Conservation (phyloP, 1,140 invertebrate species). For the Stegodyphus dumicola region DNA sequence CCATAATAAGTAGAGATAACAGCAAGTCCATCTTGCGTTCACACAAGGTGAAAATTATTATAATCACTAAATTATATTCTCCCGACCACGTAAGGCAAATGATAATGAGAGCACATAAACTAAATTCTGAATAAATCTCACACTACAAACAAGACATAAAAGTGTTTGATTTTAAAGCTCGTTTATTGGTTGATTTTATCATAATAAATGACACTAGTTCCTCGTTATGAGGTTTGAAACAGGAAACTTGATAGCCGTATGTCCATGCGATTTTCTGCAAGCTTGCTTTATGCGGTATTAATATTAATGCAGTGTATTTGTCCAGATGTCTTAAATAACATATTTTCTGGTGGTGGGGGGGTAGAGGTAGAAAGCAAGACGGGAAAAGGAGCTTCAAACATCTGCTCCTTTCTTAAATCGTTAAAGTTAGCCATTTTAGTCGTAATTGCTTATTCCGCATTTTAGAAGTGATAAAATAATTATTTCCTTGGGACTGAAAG, state of each 20-base stretch:
- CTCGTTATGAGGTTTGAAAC: conserved; percentile 2
- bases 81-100: neutral
- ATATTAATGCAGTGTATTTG: conserved; percentile 25
- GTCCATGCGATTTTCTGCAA: neutral
- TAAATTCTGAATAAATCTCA: neutral
- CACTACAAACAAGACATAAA: conserved; percentile 45
- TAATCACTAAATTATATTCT: conserved; percentile 24
- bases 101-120: neutral
- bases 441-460: too few species aligned
- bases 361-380: too few species aligned
- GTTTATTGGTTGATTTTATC: conserved; percentile 37
- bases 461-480: too few species aligned
- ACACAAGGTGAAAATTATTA: neutral
- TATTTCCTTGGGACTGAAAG: too few species aligned
- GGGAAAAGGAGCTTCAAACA: neutral
- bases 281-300: conserved; percentile 35
- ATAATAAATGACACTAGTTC: conserved; percentile 45
- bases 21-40: neutral
- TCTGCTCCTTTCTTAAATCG: neutral
- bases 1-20: too few species aligned
- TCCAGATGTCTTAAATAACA: conserved; percentile 18
- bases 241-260: conserved; percentile 42
- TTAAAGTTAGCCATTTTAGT: neutral
- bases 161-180: conserved; percentile 14
- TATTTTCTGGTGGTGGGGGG: neutral